Evolutionary conservation across 2,113 vertebrate genomes (phyloP).

Genomic region (Gasterosteus aculeatus): DNA sequence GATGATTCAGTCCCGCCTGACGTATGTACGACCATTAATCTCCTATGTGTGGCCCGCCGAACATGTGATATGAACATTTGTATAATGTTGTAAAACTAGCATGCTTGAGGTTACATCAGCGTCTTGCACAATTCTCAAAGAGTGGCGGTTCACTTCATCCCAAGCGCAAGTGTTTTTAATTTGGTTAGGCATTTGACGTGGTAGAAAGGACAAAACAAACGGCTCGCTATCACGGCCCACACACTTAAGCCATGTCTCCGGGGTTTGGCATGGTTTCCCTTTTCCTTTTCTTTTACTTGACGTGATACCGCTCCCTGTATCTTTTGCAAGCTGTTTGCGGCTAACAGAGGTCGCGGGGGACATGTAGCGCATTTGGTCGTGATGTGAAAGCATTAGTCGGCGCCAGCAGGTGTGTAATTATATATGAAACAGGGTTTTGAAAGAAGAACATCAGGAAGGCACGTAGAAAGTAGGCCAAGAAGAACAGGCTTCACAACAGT

Average conservation of each 20-base stretch:
- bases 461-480: slow-evolving; percentile 68
- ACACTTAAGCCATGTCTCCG: slow-evolving; percentile 44
- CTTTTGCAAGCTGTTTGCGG: slow-evolving; percentile 69
- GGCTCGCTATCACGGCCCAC: slow-evolving; percentile 18
- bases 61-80: slow-evolving; percentile 12
- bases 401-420: slow-evolving; percentile 76
- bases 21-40: slow-evolving; percentile 44
- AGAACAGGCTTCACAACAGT: slow-evolving; percentile 59
- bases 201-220: slow-evolving; percentile 37
- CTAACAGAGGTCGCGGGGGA: slow-evolving; percentile 68
- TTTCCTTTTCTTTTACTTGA: slow-evolving; percentile 42
- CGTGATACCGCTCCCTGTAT: slow-evolving; percentile 56
- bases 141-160: slow-evolving; percentile 7
- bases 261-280: slow-evolving; percentile 21
- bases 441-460: slow-evolving; percentile 48
- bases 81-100: slow-evolving; percentile 18
- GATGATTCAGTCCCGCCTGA: slow-evolving; percentile 50
- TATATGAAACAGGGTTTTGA: slow-evolving; percentile 70
- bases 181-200: slow-evolving; percentile 26
- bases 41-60: slow-evolving; percentile 36
- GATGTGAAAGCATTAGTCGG: slow-evolving; percentile 62
- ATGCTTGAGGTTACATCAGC: slow-evolving; percentile 21
- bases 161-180: not conserved
- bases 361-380: slow-evolving; percentile 61
- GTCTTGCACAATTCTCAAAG: slow-evolving; percentile 19